These are phyloP conservation scores for Musca domestica DNA, from an alignment of 1,140 invertebrate species.

Conservation along the genomic window DNA sequence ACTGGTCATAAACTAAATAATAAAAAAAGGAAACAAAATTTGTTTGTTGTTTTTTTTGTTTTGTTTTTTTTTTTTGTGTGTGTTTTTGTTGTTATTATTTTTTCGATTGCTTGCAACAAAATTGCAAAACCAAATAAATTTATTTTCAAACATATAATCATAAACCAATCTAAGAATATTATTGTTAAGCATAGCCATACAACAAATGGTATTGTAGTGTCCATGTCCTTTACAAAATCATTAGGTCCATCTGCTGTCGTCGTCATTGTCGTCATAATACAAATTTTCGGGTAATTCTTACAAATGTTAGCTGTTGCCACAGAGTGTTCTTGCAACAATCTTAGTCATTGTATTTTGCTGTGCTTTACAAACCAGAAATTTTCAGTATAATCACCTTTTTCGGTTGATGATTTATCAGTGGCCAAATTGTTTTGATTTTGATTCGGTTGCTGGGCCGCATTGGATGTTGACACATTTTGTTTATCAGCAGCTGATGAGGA, in stretches of 20 bases:
- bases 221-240: no score
- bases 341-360: slow-evolving; percentile 29
- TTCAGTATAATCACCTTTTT: slow-evolving; percentile 31
- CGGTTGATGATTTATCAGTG: neutral
- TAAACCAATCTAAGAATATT: slow-evolving; percentile 16
- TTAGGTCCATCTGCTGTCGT: no score
- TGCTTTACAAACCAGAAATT: slow-evolving; percentile 26
- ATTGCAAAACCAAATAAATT: slow-evolving; percentile 24
- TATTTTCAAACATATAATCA: slow-evolving; percentile 14
- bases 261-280: neutral
- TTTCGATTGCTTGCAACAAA: slow-evolving; percentile 12
- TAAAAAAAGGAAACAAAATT: slow-evolving; percentile 10
- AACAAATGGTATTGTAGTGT: no score
- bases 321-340: neutral
- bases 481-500: neutral
- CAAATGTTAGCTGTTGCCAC: neutral
- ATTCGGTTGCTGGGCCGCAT: neutral
- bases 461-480: neutral
- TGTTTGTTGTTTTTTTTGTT: neutral
- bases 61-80: neutral
- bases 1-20: neutral
- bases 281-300: neutral
- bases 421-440: slow-evolving; percentile 6
- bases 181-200: neutral
- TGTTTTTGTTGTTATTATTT: slow-evolving; percentile 10